phyloP scores from a whole-genome alignment of 2,797 vertebrate species.

The Okamejei kenojei region DNA sequence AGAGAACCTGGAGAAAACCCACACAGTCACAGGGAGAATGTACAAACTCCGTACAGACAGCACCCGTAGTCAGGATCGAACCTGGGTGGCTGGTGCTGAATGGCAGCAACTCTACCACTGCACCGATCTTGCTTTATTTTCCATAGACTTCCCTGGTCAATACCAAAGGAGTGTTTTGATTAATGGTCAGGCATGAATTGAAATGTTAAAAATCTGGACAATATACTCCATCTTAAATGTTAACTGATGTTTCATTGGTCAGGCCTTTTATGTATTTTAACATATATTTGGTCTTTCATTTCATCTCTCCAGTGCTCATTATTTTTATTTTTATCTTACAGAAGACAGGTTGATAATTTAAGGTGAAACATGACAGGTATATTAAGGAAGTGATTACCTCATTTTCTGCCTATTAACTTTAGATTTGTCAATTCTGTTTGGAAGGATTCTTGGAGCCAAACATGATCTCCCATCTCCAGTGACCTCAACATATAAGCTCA shows the following conservation, averaged over 20 bases:
- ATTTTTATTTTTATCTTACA: background rate
- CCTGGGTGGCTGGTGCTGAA: no score
- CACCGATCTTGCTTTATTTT: background rate
- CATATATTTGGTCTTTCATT: background rate
- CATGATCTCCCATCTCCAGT: background rate
- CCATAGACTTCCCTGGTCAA: background rate
- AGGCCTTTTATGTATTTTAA: background rate
- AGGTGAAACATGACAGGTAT: background rate
- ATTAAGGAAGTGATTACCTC: background rate
- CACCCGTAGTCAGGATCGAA: no score
- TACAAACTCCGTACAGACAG: no score
- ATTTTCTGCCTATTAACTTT: background rate
- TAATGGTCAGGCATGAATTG: background rate
- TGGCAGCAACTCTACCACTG: no score
- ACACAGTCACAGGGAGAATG: no score
- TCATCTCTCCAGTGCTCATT: background rate
- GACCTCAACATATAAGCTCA: no score
- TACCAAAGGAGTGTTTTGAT: background rate
- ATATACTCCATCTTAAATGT: background rate
- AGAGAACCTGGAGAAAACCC: no score
- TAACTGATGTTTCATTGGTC: background rate
- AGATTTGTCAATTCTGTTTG: background rate
- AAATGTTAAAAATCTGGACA: background rate
- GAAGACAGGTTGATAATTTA: background rate
- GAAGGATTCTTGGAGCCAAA: background rate